Evolutionary conservation across 1,140 invertebrate species (phyloP).

Genomic region (Choristoneura fumiferana): DNA sequence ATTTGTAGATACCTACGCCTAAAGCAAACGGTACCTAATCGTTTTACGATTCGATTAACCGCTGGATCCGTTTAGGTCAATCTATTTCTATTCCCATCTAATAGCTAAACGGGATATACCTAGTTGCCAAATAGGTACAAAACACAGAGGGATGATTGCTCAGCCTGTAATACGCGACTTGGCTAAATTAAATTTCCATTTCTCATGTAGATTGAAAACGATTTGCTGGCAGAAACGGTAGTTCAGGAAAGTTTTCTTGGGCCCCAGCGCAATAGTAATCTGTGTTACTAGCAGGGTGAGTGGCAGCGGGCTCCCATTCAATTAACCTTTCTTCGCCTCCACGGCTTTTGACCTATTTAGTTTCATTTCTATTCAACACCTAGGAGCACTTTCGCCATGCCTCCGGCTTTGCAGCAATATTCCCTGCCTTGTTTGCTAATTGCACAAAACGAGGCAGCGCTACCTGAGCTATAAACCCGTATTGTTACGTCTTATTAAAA

Average conservation of each 20-base stretch:
- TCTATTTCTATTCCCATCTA: constrained; percentile 3
- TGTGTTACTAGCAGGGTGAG: constrained; percentile 19
- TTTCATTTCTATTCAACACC: constrained; percentile 27
- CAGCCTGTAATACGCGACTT: background rate
- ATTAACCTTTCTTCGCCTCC: constrained; percentile 45
- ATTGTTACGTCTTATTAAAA: no score
- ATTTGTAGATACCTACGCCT: no score
- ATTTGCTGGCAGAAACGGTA: constrained; percentile 28
- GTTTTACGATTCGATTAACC: background rate
- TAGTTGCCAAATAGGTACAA: constrained; percentile 20
- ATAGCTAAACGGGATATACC: background rate
- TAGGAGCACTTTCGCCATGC: background rate
- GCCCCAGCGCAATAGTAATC: constrained; percentile 25
- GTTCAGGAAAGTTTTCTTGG: constrained; percentile 16
- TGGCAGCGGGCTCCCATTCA: constrained; percentile 38
- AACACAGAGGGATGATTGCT: constrained; percentile 21
- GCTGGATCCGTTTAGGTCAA: background rate
- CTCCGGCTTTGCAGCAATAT: background rate
- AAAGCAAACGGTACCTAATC: no score
- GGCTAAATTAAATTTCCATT: constrained; percentile 46
- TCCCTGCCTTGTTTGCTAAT: background rate
- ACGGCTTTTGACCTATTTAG: constrained; percentile 31
- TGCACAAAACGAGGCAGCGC: background rate
- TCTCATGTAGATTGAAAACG: constrained; percentile 37
- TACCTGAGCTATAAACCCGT: no score